These are phyloP conservation scores for Exephanes ischioxanthus DNA, from an alignment of 2,888 invertebrate genomes.

Conservation along the genomic window DNA sequence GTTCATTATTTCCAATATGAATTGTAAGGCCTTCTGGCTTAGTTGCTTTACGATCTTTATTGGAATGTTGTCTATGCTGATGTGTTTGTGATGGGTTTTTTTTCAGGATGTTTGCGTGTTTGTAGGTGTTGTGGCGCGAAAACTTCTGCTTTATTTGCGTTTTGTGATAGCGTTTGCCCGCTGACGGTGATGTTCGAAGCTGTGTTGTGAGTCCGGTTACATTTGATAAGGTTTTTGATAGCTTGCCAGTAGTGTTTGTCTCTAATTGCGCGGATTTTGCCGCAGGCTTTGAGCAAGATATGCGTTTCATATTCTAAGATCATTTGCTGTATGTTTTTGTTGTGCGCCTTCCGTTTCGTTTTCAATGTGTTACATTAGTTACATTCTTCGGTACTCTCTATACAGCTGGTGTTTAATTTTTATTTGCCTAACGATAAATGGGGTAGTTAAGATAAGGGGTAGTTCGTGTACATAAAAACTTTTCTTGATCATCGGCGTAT, in stretches of 20 bases:
- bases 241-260: conserved; percentile 19
- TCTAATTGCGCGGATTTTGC: neutral
- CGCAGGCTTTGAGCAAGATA: conserved; percentile 39
- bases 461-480: conserved; percentile 19
- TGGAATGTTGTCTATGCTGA: neutral
- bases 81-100: neutral
- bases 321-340: conserved; percentile 37
- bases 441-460: neutral
- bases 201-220: neutral
- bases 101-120: neutral
- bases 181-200: conserved; percentile 9
- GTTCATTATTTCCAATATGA: neutral
- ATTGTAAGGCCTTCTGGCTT: neutral
- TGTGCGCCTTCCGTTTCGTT: conserved; percentile 16
- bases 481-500: conserved; percentile 3
- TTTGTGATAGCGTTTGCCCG: neutral
- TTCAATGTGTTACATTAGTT: conserved; percentile 7
- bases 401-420: conserved; percentile 22
- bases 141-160: conserved; percentile 14
- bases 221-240: conserved; percentile 42
- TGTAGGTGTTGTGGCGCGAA: too few species aligned
- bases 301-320: conserved; percentile 39
- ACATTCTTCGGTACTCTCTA: conserved; percentile 31
- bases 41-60: neutral
- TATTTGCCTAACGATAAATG: conserved; percentile 16